Conservation (phyloP, 2,113 vertebrate genomes). For the Tauraco erythrolophus region DNA sequence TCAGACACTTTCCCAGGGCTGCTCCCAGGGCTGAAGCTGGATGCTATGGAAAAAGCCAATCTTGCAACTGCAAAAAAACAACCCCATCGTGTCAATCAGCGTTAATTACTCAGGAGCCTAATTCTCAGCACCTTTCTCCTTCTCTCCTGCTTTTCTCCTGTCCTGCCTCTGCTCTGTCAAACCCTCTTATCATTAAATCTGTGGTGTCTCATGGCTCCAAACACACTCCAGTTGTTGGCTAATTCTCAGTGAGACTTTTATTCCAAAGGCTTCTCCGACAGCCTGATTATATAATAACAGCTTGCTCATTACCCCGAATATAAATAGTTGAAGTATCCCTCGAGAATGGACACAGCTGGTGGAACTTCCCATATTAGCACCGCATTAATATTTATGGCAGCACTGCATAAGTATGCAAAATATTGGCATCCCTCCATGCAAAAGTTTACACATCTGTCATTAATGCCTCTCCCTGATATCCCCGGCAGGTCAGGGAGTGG, state of each 20-base stretch:
- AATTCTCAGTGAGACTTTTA: conserved; percentile 44
- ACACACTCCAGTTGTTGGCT: neutral
- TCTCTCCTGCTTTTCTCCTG: neutral
- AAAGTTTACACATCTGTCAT: conserved; percentile 73
- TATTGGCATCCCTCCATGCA: conserved; percentile 64
- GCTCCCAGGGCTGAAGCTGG: neutral
- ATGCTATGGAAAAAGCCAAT: neutral
- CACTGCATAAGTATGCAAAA: conserved; percentile 60
- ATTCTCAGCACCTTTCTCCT: neutral
- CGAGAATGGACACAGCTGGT: conserved; percentile 73
- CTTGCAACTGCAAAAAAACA: neutral
- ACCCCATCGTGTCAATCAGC: accelerated
- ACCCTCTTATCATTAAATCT: neutral
- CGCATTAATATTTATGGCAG: conserved; percentile 73
- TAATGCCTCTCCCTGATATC: conserved; percentile 35
- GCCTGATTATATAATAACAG: conserved; percentile 76
- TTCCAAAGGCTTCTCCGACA: conserved; percentile 68
- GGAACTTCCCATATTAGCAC: conserved; percentile 72
- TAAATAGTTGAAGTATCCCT: conserved; percentile 73
- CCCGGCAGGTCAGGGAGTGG: neutral
- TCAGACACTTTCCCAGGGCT: neutral
- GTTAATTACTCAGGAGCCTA: neutral
- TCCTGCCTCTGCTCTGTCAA: neutral
- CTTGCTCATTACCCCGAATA: conserved; percentile 72
- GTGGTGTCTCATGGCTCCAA: neutral